phyloP scores from a whole-genome alignment of 2,888 invertebrate species.

The Trichopria drosophilae region DNA sequence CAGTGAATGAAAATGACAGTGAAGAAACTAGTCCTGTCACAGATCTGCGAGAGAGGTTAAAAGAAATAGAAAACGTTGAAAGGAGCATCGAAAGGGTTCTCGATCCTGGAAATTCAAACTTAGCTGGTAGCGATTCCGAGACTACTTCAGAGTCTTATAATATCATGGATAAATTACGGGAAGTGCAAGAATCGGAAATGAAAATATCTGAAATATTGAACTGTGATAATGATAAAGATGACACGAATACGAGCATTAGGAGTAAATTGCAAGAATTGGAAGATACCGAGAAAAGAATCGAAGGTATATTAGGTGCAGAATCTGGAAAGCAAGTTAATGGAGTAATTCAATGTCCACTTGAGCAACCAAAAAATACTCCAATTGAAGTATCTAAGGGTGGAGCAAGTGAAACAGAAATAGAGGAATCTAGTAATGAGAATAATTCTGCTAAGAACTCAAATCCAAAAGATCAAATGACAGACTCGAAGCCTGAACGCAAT shows the following conservation, averaged over 20 bases:
- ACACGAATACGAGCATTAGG: slow-evolving; percentile 15
- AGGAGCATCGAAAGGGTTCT: slow-evolving; percentile 39
- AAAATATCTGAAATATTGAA: slow-evolving; percentile 34
- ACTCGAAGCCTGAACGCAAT: too few species aligned
- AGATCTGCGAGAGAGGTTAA: slow-evolving; percentile 38
- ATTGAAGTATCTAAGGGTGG: too few species aligned
- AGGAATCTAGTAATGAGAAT: not conserved
- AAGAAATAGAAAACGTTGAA: slow-evolving; percentile 41
- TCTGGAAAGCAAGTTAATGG: too few species aligned
- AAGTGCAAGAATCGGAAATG: slow-evolving; percentile 37
- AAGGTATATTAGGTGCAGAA: slow-evolving; percentile 26
- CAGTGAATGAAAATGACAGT: slow-evolving; percentile 11
- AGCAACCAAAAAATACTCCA: too few species aligned
- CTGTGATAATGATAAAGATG: not conserved
- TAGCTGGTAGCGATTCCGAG: not conserved
- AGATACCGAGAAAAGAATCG: slow-evolving; percentile 34
- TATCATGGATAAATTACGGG: slow-evolving; percentile 33
- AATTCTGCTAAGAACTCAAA: slow-evolving; percentile 10
- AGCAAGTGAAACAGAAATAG: too few species aligned
- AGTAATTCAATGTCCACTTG: too few species aligned
- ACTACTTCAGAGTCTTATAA: too few species aligned
- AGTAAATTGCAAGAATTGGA: slow-evolving; percentile 35
- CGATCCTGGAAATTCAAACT: slow-evolving; percentile 16
- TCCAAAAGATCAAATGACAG: too few species aligned
- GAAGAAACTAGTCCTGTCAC: slow-evolving; percentile 19